phyloP scores from a whole-genome alignment of 2,113 vertebrate species.

The Gymnocephalus cernua region DNA sequence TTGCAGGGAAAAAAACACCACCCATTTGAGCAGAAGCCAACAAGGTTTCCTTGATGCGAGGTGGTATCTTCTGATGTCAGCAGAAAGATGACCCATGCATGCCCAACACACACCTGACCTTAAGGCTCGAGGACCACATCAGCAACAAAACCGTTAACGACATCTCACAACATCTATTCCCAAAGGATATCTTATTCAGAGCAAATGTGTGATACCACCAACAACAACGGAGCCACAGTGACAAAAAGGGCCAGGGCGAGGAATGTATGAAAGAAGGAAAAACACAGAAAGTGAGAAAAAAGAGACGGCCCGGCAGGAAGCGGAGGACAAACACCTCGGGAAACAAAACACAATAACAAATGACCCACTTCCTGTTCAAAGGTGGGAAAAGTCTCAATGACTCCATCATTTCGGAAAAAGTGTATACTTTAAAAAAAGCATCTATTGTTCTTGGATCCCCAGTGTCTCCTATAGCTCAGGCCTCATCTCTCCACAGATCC shows the following conservation, averaged over 20 bases:
- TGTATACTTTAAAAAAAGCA: slow-evolving; percentile 21
- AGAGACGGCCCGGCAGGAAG: slow-evolving; percentile 53
- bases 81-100: not conserved
- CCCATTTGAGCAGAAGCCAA: not conserved
- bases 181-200: slow-evolving; percentile 27
- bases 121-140: not conserved
- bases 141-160: not conserved
- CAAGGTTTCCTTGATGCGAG: not conserved
- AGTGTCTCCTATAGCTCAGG: slow-evolving; percentile 9
- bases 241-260: slow-evolving; percentile 36
- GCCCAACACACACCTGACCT: not conserved
- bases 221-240: slow-evolving; percentile 21
- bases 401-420: slow-evolving; percentile 41
- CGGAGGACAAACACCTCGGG: slow-evolving; percentile 53
- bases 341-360: slow-evolving; percentile 45
- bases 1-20: not conserved
- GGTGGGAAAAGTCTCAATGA: slow-evolving; percentile 55
- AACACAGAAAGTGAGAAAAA: slow-evolving; percentile 61
- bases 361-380: slow-evolving; percentile 70
- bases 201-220: slow-evolving; percentile 7
- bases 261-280: slow-evolving; percentile 47
- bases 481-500: slow-evolving; percentile 27
- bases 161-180: not conserved
- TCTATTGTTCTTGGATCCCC: slow-evolving; percentile 50
- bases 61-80: not conserved